Evolutionary conservation across 2,113 vertebrate genomes (phyloP).

Genomic region (Parus major): DNA sequence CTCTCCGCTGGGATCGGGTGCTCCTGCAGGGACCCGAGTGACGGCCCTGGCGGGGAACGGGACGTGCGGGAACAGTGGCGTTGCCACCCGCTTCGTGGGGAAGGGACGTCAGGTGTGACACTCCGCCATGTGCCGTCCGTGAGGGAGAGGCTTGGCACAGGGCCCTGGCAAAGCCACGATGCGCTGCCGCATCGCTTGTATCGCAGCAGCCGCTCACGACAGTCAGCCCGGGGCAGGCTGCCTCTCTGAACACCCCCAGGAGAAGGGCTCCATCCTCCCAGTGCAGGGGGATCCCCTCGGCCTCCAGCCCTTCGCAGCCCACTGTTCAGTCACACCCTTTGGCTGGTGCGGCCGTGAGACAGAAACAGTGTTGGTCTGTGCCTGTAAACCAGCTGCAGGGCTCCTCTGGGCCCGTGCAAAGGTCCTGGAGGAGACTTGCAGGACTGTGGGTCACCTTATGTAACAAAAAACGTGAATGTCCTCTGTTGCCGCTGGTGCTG

Average conservation of each 20-base stretch:
- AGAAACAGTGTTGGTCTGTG: rapidly evolving
- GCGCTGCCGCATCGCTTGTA: rapidly evolving
- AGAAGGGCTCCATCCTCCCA: rapidly evolving
- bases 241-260: too few species aligned
- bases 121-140: rapidly evolving
- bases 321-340: rapidly evolving
- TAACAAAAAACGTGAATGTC: background rate
- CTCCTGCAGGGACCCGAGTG: background rate
- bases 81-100: rapidly evolving
- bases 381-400: background rate
- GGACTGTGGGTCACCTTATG: rapidly evolving
- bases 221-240: rapidly evolving
- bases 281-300: rapidly evolving
- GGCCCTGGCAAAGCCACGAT: rapidly evolving
- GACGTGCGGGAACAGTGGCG: rapidly evolving
- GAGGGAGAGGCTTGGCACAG: rapidly evolving
- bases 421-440: background rate
- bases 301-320: rapidly evolving
- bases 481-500: background rate
- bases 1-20: rapidly evolving
- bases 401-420: rapidly evolving
- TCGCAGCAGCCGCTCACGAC: too few species aligned
- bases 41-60: background rate
- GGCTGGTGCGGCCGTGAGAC: rapidly evolving
- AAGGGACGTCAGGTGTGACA: rapidly evolving